Evolutionary conservation across 2,113 vertebrate genomes (phyloP), one percentile per base, ranked within the genome.

Genomic region (Nesogale talazaci): DNA sequence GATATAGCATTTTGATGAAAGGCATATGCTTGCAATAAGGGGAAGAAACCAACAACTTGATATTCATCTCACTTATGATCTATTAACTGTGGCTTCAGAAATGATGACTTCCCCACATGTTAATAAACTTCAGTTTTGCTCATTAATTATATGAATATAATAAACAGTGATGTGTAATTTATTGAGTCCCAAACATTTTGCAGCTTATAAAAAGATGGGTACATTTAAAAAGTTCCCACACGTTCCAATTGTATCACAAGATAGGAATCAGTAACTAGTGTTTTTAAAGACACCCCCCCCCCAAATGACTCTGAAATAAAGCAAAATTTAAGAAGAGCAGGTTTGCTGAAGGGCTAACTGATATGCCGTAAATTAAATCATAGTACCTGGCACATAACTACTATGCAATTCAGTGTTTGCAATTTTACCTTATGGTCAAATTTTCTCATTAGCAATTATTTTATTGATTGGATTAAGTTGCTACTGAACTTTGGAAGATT

Each of bases 371-470:
- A 22, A 17, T 8, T 17, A 6, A 34, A 10, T 2, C 38, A 46
- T 5, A 2, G 9, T 42, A 22, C n/a, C 81, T 17, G 11, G 15
- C 23, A 42, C 6, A 76, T 38, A 40, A 76, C 23, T 42, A 76
- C n/a, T n/a, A 6, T 6, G 16, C 25, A 34, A 70, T 34, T 34
- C 6, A 42, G 25, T 15, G 38, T 42, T 12, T 25, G 25, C 38
- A 31, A 17, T 14, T 23, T 12, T 5, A 1, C 15, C 23, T 16
- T 5, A 1, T n/a, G n/a, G 46, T 52, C 46, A 52, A 52, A 6
- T 0, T 3, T 36, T 27, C 34, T 42, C 36, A 10, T 0, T 2
- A 9, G 19, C 1, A 0, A 20, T 1, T 2, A 19, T 36, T 38
- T 75, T 77, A n/a, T 46, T 65, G 1, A 42, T 25, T n/a, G 56